phyloP scores from a whole-genome alignment of 2,797 vertebrate species.

The Chelon auratus region DNA sequence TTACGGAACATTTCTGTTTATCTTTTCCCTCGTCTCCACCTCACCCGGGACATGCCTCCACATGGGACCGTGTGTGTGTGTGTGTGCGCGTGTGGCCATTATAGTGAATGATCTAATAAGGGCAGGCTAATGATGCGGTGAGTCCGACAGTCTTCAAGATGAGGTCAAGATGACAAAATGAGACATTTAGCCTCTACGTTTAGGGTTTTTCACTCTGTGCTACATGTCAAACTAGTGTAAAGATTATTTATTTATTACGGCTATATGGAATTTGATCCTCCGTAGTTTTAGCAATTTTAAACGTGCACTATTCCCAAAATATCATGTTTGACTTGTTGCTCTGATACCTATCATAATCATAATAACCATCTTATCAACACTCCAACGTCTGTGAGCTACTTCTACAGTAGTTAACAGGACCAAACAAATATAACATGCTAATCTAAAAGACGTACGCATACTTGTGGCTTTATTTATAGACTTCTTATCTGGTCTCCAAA shows the following conservation, averaged over 20 bases:
- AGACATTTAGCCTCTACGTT: neutral
- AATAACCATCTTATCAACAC: neutral
- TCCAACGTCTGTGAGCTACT: too few species aligned
- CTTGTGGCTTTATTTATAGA: neutral
- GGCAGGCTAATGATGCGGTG: neutral
- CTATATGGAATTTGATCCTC: neutral
- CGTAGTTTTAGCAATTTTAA: neutral
- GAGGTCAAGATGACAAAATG: neutral
- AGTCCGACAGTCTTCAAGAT: neutral
- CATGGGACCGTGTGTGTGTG: constrained; percentile 16
- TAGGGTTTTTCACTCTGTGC: neutral
- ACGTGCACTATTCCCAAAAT: neutral
- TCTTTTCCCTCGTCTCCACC: constrained; percentile 29
- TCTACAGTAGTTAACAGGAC: too few species aligned
- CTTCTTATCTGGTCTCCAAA: neutral
- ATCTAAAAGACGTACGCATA: neutral
- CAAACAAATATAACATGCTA: too few species aligned
- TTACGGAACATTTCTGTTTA: constrained; percentile 68
- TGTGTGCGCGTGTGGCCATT: constrained; percentile 1
- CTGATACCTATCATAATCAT: neutral
- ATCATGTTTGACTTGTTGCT: neutral
- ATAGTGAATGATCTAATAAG: constrained; percentile 26
- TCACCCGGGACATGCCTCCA: constrained; percentile 43
- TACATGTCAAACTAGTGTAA: neutral
- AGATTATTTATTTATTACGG: neutral